Percentiles rank a stretch among this genome's conserved stretches.
phyloP scores from a whole-genome alignment of 2,113 vertebrate species.

The Nanorana parkeri region DNA sequence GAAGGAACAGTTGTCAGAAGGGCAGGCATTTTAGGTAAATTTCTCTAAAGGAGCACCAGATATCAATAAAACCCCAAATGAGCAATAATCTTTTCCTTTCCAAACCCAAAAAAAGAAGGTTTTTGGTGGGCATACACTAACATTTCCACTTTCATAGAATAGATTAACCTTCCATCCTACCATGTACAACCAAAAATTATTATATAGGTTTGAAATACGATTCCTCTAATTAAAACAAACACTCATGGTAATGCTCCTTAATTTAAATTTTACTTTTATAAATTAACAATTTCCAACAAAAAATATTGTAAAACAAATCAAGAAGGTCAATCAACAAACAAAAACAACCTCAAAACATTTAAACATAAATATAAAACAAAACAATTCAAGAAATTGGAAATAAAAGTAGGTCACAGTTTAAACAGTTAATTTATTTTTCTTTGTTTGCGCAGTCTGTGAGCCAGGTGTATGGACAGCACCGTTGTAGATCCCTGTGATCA shows the following conservation, averaged over 20 bases:
- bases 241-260: not conserved
- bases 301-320: conserved; percentile 29
- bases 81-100: no score
- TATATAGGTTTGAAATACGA: not conserved
- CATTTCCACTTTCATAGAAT: no score
- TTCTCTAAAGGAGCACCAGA: no score
- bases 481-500: not conserved
- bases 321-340: not conserved
- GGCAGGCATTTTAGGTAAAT: no score
- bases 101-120: no score
- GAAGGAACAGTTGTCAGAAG: no score
- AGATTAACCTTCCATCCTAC: no score
- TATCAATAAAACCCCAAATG: no score
- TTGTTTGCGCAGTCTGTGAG: not conserved
- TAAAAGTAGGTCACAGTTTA: not conserved
- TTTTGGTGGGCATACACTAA: no score
- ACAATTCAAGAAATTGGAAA: not conserved
- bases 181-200: no score
- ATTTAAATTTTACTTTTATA: conserved; percentile 48
- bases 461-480: not conserved
- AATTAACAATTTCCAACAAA: conserved; percentile 44
- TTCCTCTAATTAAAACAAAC: not conserved
- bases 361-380: conserved; percentile 32
- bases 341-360: not conserved
- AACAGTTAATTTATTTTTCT: not conserved